A percentile compares a stretch with the other conserved stretches of the same genome.
These are phyloP conservation scores for Gymnarchus niloticus DNA, from an alignment of 2,113 vertebrate species.

Conservation along the genomic window DNA sequence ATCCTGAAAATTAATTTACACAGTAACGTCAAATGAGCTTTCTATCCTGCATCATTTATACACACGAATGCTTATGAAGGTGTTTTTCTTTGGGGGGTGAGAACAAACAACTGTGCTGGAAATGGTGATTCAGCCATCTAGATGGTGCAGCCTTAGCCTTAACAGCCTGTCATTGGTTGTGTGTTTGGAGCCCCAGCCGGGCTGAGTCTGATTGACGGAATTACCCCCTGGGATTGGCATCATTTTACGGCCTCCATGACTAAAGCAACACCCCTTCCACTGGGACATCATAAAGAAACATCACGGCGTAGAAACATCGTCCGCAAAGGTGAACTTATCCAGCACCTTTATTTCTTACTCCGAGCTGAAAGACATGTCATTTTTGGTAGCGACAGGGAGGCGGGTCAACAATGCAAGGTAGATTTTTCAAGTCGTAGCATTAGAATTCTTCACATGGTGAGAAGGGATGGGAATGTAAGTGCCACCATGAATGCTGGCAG, in stretches of 20 bases:
- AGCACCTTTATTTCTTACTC: not conserved
- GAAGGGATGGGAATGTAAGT: not conserved
- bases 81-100: too few species aligned
- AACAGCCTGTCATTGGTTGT: too few species aligned
- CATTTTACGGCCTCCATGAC: not conserved
- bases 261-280: too few species aligned
- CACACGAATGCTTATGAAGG: too few species aligned
- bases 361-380: not conserved
- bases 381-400: not conserved
- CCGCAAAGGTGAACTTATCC: not conserved
- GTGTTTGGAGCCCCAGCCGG: not conserved
- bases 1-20: too few species aligned
- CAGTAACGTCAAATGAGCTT: too few species aligned
- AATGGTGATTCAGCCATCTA: too few species aligned
- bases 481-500: not conserved
- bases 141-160: too few species aligned
- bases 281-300: not conserved
- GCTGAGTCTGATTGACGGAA: not conserved
- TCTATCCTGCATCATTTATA: too few species aligned
- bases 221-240: not conserved
- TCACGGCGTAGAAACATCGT: not conserved
- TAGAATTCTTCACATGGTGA: not conserved
- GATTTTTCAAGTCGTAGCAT: not conserved
- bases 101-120: too few species aligned
- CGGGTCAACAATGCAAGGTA: not conserved